phyloP scores from a whole-genome alignment of 2,113 vertebrate species.

The Corythoichthys intestinalis region DNA sequence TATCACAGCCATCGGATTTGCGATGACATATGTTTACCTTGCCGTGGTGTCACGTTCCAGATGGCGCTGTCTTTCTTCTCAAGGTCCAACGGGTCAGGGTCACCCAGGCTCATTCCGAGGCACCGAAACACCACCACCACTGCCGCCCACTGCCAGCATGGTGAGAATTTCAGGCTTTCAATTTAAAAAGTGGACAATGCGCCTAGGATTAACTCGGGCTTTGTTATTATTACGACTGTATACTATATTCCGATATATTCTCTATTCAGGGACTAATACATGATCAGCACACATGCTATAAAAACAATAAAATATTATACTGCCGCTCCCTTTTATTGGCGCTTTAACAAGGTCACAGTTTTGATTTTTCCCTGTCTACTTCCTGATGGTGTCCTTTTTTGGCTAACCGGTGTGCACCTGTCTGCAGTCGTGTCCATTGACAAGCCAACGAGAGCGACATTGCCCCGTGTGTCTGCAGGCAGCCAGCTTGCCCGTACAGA shows the following conservation, averaged over 20 bases:
- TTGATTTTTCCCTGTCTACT: not conserved
- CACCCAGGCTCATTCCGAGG: constrained; percentile 13
- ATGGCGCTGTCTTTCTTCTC: constrained; percentile 18
- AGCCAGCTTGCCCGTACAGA: constrained; percentile 74
- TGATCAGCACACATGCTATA: not conserved
- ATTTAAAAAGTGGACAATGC: not conserved
- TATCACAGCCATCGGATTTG: not conserved
- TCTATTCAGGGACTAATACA: not conserved
- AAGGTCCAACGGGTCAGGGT: constrained; percentile 29
- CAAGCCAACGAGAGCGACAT: constrained; percentile 60
- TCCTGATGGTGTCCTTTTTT: not conserved
- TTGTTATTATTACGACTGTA: not conserved
- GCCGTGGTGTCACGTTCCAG: constrained; percentile 33
- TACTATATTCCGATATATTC: not conserved
- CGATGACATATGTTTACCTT: constrained; percentile 7
- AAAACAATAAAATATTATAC: not conserved
- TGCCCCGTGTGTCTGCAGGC: constrained; percentile 81
- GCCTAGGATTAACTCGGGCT: not conserved
- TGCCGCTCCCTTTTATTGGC: constrained; percentile 1
- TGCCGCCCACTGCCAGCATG: constrained; percentile 14
- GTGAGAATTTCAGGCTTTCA: constrained; percentile 30
- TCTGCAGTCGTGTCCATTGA: constrained; percentile 38
- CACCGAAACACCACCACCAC: not conserved
- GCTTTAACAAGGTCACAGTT: not conserved
- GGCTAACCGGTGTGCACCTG: not conserved